phyloP scores from a whole-genome alignment of 2,888 invertebrate species.

The Zygothrica quintamaculata region DNA sequence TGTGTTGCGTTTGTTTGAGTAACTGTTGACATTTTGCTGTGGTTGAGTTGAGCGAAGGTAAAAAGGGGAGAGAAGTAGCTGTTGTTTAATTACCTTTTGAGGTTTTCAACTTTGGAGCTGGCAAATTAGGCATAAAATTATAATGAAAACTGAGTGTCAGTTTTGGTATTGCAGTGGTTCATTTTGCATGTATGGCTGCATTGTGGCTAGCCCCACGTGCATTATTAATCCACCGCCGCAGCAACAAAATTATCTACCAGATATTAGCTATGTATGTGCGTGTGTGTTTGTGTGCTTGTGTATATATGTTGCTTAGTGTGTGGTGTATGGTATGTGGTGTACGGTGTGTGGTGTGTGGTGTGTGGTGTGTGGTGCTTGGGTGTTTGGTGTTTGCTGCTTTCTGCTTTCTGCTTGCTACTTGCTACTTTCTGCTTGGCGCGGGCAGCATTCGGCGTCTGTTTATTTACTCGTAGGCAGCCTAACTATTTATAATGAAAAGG shows the following conservation, averaged over 20 bases:
- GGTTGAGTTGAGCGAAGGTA: constrained; percentile 24
- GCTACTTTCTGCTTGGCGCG: constrained; percentile 2
- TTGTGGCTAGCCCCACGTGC: constrained; percentile 26
- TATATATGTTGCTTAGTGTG: too few species aligned
- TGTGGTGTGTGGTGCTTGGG: neutral
- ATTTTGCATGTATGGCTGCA: constrained; percentile 13
- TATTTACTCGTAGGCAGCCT: constrained; percentile 63
- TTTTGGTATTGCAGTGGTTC: constrained; percentile 13
- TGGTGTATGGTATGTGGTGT: neutral
- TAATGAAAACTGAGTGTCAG: constrained; percentile 30
- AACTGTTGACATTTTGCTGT: constrained; percentile 44
- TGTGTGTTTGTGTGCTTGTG: neutral
- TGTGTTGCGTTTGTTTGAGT: neutral
- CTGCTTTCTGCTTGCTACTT: too few species aligned
- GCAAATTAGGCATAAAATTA: constrained; percentile 54
- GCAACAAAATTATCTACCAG: constrained; percentile 28
- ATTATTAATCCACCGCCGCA: constrained; percentile 34
- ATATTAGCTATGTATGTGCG: constrained; percentile 10
- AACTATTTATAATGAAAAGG: constrained; percentile 76
- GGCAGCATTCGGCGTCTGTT: constrained; percentile 43
- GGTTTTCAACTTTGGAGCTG: constrained; percentile 17
- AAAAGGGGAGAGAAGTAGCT: too few species aligned
- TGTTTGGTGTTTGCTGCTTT: neutral
- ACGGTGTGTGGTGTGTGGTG: neutral
- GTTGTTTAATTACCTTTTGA: constrained; percentile 45